These are phyloP conservation scores for Galeopsomyia nigrocyanea DNA, from an alignment of 2,888 invertebrate genomes.

Conservation along the genomic window DNA sequence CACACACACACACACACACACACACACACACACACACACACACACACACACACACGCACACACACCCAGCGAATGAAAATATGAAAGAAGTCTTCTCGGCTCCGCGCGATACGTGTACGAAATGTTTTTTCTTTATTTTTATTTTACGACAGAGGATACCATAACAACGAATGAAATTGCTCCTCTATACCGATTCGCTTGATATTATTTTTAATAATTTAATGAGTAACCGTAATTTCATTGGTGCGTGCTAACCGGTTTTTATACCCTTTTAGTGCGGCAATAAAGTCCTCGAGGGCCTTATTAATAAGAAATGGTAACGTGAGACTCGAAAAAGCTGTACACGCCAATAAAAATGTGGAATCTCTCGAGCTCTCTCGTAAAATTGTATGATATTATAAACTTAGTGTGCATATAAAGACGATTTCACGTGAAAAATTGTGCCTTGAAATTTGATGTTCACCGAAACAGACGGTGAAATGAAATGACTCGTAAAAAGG, in stretches of 20 bases:
- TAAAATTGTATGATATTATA: constrained; percentile 43
- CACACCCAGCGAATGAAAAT: constrained; percentile 20
- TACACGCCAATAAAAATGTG: constrained; percentile 40
- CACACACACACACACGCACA: too few species aligned
- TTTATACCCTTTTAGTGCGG: constrained; percentile 43
- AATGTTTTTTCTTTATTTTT: background rate
- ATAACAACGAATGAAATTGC: constrained; percentile 17
- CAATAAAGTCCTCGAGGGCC: constrained; percentile 44
- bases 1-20: too few species aligned
- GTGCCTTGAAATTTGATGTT: too few species aligned
- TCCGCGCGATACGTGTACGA: background rate
- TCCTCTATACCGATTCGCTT: constrained; percentile 25
- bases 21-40: too few species aligned
- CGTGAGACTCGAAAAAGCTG: constrained; percentile 34
- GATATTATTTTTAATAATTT: constrained; percentile 47
- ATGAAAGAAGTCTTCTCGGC: constrained; percentile 16
- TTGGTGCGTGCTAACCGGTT: constrained; percentile 31
- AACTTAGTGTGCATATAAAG: constrained; percentile 20
- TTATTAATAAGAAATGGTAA: constrained; percentile 47
- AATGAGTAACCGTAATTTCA: constrained; percentile 38
- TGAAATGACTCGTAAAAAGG: too few species aligned
- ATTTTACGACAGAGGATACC: too few species aligned
- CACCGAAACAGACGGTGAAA: too few species aligned
- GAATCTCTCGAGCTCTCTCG: constrained; percentile 32
- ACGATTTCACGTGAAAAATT: background rate